Conservation (phyloP, 2,888 invertebrate species). For the Oscheius myriophilus region DNA sequence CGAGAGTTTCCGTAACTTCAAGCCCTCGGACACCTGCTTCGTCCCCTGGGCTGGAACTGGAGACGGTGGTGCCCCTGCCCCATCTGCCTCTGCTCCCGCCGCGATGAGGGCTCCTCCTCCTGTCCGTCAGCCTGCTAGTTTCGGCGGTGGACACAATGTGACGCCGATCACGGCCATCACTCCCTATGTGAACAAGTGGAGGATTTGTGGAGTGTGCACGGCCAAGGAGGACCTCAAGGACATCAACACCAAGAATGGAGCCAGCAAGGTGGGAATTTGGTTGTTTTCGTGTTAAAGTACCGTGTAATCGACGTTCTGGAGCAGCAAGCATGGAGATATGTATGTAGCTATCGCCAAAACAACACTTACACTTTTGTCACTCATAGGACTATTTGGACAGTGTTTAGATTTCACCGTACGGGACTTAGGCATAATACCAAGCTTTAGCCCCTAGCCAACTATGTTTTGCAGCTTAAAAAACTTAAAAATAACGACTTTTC, state of each 20-base stretch:
- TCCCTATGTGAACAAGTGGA: constrained; percentile 43
- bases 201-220: constrained; percentile 58
- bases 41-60: constrained; percentile 12
- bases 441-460: no score
- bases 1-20: constrained; percentile 19
- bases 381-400: no score
- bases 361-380: no score
- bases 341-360: no score
- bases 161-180: constrained; percentile 48
- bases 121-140: neutral
- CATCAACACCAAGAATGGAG: constrained; percentile 40
- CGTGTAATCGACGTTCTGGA: neutral
- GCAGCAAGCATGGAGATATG: no score
- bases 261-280: constrained; percentile 23
- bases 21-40: neutral
- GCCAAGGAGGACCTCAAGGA: constrained; percentile 51
- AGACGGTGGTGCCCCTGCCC: neutral
- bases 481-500: no score
- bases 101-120: neutral
- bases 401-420: no score
- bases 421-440: no score
- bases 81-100: neutral
- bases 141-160: constrained; percentile 8
- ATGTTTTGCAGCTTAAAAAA: no score
- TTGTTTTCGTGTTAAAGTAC: neutral